Percentiles rank a stretch among this genome's conserved stretches.
These are phyloP conservation scores for Lepeophtheirus nordmannii DNA, from an alignment of 2,888 invertebrate genomes.

Conservation along the genomic window DNA sequence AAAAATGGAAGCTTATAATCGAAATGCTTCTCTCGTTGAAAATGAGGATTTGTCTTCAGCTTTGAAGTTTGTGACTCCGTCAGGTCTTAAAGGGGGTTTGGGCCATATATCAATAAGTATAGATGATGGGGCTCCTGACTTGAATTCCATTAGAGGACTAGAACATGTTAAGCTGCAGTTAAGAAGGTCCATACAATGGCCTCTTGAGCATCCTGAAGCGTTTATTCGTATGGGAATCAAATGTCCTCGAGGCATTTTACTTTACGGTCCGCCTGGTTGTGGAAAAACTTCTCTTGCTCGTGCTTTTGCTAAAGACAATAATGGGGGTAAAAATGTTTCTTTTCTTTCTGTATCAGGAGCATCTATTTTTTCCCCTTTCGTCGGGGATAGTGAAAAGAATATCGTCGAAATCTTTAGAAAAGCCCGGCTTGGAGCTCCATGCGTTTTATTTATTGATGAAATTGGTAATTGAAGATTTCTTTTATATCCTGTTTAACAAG, in stretches of 20 bases:
- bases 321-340: conserved; percentile 28
- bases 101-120: conserved; percentile 33
- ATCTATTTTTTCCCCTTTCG: conserved; percentile 48
- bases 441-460: conserved; percentile 49
- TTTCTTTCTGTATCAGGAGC: conserved; percentile 45
- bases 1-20: neutral
- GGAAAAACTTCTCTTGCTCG: conserved; percentile 48
- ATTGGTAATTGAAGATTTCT: conserved; percentile 36
- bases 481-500: conserved; percentile 29
- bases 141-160: conserved; percentile 44
- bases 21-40: conserved; percentile 3
- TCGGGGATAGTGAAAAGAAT: conserved; percentile 48
- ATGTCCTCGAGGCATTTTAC: conserved; percentile 42
- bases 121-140: conserved; percentile 33
- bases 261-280: conserved; percentile 51
- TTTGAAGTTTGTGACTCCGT: conserved; percentile 35
- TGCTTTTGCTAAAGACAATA: conserved; percentile 40
- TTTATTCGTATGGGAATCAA: conserved; percentile 43
- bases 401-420: conserved; percentile 44
- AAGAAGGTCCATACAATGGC: conserved; percentile 43
- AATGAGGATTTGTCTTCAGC: conserved; percentile 33
- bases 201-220: conserved; percentile 41
- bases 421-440: conserved; percentile 45
- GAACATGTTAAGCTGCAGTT: conserved; percentile 40
- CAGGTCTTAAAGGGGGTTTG: conserved; percentile 38